Base-by-base conservation (phyloP, 2,113 vertebrate species). In the Etheostoma cragini region DNA sequence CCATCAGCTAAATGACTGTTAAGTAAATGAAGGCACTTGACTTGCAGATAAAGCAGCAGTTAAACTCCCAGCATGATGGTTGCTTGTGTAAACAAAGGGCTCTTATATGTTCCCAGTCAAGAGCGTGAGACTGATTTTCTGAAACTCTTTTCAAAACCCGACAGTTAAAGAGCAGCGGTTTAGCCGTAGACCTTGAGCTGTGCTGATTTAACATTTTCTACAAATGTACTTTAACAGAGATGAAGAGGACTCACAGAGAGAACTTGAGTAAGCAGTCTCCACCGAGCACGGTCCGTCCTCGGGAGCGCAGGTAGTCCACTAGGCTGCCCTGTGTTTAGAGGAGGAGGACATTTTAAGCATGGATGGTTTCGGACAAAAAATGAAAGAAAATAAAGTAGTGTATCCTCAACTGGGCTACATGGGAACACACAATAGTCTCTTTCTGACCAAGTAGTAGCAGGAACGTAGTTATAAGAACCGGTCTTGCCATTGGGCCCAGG, bases 241-340 rank as follows among this genome's bases (percentile, higher is more conserved):
- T 8, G 70, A 77, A 76, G 35, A 79, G 5, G 74, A 90, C 93
- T 98, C 89, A 98, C 98, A 99, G 90, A 1, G 98, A 98, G 92
- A 99, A 99, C 89, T 98, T 99, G 50, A 99, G 95, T 87, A 99
- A 93, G 72, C 97, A 97, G 89, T 99, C 97, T 60, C 96, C 97
- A 0, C 96, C 96, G 0, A 99, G 95, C 91, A 99, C 98, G 0
- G 97, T 97, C 42, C 98, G 95, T 16, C 98, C 98, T 5, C 98
- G 92, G 0, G 98, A 98, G 61, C 98, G 96, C 82, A 99, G 93
- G 86, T 99, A 99, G 89, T 99, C 98, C 83, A 99, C 98, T 1
- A 99, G 94, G 90, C 98, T 99, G 86, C 98, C 98, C 97, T 97
- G 93, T 56, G 80, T 10, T 33, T 35, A 77, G 3, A 58, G 6